Evolutionary conservation across 2,113 vertebrate species (phyloP).

Genomic region (Tor tambroides): DNA sequence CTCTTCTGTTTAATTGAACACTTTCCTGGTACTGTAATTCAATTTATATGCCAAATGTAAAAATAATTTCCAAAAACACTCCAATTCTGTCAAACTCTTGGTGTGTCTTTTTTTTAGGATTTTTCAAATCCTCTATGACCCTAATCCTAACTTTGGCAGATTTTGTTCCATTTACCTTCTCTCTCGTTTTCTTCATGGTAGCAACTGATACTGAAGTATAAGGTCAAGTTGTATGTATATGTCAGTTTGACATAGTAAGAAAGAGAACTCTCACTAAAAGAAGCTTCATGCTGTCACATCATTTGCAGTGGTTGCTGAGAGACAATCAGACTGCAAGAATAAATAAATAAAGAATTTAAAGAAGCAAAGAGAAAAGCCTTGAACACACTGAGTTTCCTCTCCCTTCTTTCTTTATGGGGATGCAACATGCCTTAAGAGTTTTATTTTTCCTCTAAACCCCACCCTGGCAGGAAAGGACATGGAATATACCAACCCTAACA

Average conservation of each 20-base stretch:
- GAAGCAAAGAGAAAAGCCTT: conserved; percentile 34
- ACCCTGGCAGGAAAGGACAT: not conserved
- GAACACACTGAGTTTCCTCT: conserved; percentile 41
- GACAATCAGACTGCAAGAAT: conserved; percentile 15
- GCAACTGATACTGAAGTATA: not conserved
- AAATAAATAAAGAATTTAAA: conserved; percentile 41
- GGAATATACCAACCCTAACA: not conserved
- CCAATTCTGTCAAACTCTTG: not conserved
- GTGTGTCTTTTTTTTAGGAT: not conserved
- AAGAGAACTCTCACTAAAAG: conserved; percentile 35
- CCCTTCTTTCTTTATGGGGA: not conserved
- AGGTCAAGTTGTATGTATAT: not conserved
- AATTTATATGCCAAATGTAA: too few species aligned
- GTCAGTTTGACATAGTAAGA: conserved; percentile 10
- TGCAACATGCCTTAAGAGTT: conserved; percentile 23
- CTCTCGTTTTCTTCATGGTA: not conserved
- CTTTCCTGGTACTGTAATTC: too few species aligned
- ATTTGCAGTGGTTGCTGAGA: conserved; percentile 42
- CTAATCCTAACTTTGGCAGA: not conserved
- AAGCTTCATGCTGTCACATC: conserved; percentile 47
- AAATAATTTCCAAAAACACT: not conserved
- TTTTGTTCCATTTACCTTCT: not conserved
- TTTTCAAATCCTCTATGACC: not conserved
- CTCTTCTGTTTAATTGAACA: too few species aligned
- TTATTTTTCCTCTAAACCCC: not conserved